Evolutionary conservation across 2,888 invertebrate genomes (phyloP).

Genomic region (Cosmopolites sordidus): DNA sequence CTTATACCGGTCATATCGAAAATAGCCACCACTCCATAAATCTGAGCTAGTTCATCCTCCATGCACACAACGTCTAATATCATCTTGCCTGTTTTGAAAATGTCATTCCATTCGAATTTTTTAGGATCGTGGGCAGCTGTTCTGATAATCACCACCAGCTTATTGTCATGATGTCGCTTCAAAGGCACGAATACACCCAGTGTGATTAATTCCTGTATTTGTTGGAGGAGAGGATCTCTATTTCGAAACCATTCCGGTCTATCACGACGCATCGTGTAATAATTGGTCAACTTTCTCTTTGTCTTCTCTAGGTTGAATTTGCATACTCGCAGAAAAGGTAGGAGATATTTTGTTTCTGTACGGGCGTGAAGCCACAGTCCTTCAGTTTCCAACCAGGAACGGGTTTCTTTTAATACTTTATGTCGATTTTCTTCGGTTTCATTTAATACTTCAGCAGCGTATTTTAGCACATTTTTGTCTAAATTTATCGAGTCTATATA

Average conservation of each 20-base stretch:
- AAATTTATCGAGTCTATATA: neutral
- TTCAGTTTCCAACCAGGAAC: slow-evolving; percentile 46
- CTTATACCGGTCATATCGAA: slow-evolving; percentile 59
- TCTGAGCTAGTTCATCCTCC: slow-evolving; percentile 48
- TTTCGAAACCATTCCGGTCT: slow-evolving; percentile 59
- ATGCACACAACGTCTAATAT: slow-evolving; percentile 56
- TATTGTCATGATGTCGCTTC: slow-evolving; percentile 41
- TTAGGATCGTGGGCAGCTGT: slow-evolving; percentile 58
- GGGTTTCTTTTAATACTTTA: slow-evolving; percentile 38
- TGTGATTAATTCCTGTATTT: slow-evolving; percentile 56
- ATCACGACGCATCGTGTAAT: slow-evolving; percentile 54
- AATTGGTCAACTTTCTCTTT: slow-evolving; percentile 56
- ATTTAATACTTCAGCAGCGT: slow-evolving; percentile 36
- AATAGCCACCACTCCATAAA: slow-evolving; percentile 56
- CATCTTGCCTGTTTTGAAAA: slow-evolving; percentile 63
- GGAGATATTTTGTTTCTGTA: slow-evolving; percentile 51
- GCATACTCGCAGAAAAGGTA: slow-evolving; percentile 58
- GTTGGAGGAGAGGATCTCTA: slow-evolving; percentile 55
- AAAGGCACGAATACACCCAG: slow-evolving; percentile 59
- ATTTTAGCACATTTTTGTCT: slow-evolving; percentile 32
- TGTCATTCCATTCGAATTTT: slow-evolving; percentile 54
- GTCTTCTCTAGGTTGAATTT: slow-evolving; percentile 58
- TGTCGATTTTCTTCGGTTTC: slow-evolving; percentile 37
- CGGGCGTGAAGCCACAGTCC: slow-evolving; percentile 47
- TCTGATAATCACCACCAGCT: slow-evolving; percentile 53